Evolutionary conservation across 2,797 vertebrate species (phyloP).

Genomic region (Rhyacichthys aspro): DNA sequence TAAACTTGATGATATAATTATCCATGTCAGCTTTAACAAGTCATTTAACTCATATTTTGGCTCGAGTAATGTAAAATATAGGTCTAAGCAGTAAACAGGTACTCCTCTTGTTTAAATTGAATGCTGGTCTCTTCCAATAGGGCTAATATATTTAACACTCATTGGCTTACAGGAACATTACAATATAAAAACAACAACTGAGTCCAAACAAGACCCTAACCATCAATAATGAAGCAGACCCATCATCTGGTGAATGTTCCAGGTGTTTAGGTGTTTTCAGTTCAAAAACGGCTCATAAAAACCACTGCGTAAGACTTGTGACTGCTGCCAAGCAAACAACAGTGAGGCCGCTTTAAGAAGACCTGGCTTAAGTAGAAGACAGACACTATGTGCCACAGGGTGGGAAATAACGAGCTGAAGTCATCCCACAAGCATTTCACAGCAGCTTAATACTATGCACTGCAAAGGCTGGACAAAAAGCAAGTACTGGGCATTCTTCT

Average conservation of each 20-base stretch:
- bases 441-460: constrained; percentile 49
- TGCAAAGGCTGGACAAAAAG: constrained; percentile 7
- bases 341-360: constrained; percentile 53
- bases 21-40: too few relatives aligned
- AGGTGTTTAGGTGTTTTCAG: constrained; percentile 78
- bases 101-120: too few relatives aligned
- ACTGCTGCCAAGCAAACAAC: constrained; percentile 65
- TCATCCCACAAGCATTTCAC: constrained; percentile 70
- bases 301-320: constrained; percentile 50
- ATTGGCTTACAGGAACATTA: too few relatives aligned
- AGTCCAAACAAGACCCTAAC: too few relatives aligned
- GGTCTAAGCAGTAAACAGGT: too few relatives aligned
- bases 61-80: too few relatives aligned
- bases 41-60: too few relatives aligned
- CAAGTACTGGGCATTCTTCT: constrained; percentile 10
- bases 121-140: too few relatives aligned
- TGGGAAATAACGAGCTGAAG: constrained; percentile 53
- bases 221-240: constrained; percentile 53
- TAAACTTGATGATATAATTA: too few relatives aligned
- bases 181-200: too few relatives aligned
- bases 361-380: constrained; percentile 54
- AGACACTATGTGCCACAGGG: constrained; percentile 52
- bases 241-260: constrained; percentile 47
- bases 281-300: constrained; percentile 71
- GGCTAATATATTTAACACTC: too few relatives aligned